phyloP scores from a whole-genome alignment of 2,888 invertebrate genomes.

The Erebia aethiops region DNA sequence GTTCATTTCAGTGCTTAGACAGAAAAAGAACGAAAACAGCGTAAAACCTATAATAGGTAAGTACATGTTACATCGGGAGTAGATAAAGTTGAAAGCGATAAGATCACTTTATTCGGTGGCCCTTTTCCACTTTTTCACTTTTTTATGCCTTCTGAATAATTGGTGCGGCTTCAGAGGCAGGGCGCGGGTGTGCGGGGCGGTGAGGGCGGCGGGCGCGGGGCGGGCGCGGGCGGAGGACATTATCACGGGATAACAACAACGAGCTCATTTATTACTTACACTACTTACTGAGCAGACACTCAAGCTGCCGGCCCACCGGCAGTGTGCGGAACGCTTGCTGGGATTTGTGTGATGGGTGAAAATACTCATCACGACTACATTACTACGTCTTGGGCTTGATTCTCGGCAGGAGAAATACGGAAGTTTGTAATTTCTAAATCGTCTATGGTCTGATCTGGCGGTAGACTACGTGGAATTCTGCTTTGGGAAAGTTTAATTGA shows the following conservation, averaged over 20 bases:
- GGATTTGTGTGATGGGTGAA: not conserved
- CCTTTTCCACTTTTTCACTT: not conserved
- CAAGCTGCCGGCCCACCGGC: not conserved
- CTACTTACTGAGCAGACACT: not conserved
- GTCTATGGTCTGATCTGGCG: no score
- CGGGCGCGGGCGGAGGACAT: not conserved
- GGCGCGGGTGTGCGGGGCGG: not conserved
- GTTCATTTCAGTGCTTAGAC: no score
- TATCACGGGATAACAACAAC: not conserved
- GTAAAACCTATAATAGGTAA: not conserved
- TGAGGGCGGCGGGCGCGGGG: not conserved
- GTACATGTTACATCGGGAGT: not conserved
- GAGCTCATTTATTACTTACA: constrained; percentile 6
- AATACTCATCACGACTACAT: not conserved
- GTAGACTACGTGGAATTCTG: no score
- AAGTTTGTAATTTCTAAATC: no score
- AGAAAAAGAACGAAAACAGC: no score
- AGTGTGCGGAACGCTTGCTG: not conserved
- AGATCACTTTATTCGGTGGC: not conserved
- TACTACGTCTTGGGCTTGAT: no score
- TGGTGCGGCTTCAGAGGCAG: not conserved
- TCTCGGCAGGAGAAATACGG: no score
- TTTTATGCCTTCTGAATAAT: constrained; percentile 4
- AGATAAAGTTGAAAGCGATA: not conserved
- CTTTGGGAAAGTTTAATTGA: no score